These are phyloP conservation scores for Cotesia chilonis DNA, from an alignment of 1,140 invertebrate genomes.

Conservation along the genomic window DNA sequence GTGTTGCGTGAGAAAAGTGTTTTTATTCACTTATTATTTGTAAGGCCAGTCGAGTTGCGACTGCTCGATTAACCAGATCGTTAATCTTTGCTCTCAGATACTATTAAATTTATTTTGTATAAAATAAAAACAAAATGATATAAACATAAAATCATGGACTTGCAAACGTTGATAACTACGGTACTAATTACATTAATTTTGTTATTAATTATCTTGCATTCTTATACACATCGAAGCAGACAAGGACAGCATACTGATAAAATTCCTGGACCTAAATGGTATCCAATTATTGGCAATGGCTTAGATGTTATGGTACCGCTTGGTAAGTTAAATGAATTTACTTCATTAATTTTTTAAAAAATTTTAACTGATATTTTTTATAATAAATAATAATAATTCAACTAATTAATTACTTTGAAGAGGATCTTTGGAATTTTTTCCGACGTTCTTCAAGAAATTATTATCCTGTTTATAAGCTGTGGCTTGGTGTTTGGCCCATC, in stretches of 20 bases:
- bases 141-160: slow-evolving; percentile 22
- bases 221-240: slow-evolving; percentile 36
- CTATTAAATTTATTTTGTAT: slow-evolving; percentile 10
- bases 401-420: slow-evolving; percentile 27
- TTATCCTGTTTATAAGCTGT: slow-evolving; percentile 47
- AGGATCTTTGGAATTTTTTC: slow-evolving; percentile 40
- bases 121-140: not conserved
- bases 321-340: slow-evolving; percentile 34
- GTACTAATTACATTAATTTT: slow-evolving; percentile 7
- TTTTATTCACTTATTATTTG: too few species aligned
- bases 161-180: not conserved
- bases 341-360: not conserved
- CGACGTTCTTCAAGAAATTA: slow-evolving; percentile 39
- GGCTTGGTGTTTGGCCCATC: slow-evolving; percentile 43
- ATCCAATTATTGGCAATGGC: slow-evolving; percentile 48
- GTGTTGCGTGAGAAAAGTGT: too few species aligned
- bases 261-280: slow-evolving; percentile 44
- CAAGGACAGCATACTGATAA: slow-evolving; percentile 34
- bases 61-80: too few species aligned
- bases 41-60: too few species aligned
- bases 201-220: slow-evolving; percentile 18
- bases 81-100: not conserved
- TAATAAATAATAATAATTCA: too few species aligned
- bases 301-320: slow-evolving; percentile 25
- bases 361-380: not conserved